Evolutionary conservation across 2,797 vertebrate species (phyloP), one percentile per base, ranked within the genome.

Genomic region (Myripristis jacobus): DNA sequence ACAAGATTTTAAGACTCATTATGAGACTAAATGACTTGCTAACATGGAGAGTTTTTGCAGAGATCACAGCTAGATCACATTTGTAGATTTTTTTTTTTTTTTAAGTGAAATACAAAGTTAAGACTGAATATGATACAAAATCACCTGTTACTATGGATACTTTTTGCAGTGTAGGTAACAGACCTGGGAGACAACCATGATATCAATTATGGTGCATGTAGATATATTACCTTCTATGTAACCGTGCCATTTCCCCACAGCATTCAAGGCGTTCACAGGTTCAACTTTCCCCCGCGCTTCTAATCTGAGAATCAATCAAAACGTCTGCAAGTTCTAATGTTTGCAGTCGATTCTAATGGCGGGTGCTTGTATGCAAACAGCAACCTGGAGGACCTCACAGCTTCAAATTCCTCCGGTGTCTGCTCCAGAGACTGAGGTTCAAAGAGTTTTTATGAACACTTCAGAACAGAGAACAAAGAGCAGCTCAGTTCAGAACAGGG

Each of bases 341-440:
- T 56, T 47, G 21, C 21, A 3, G 10, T 36, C 29, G 43, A 3
- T 47, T 64, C 22, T 27, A 47, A 31, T 15, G 48, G n/a, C 62
- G 27, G 62, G 4, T 25, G 43, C 25, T 38, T 34, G 31, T 50
- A 48, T 68, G 25, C 22, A 68, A 68, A 38, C 31, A 41, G 11
- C 21, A 15, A 36, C 38, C 41, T 3, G 55, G 36, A 62, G 56
- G 46, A 60, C 29, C 48, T 25, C 36, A 21, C 34, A 13, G 15
- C 19, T 2, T 24, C 41, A 34, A 27, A 25, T 41, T 52, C 21
- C 27, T 54, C 50, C 21, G n/a, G 2, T 25, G 70, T 53, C 43
- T 38, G 13, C 38, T 69, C 13, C 19, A 8, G 41, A 50, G 60
- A 69, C 21, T 25, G 64, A 50, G 25, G 64, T 70, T 78, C 66